Evolutionary conservation across 2,888 invertebrate genomes (phyloP).

Genomic region (Dryobotodes eremita): DNA sequence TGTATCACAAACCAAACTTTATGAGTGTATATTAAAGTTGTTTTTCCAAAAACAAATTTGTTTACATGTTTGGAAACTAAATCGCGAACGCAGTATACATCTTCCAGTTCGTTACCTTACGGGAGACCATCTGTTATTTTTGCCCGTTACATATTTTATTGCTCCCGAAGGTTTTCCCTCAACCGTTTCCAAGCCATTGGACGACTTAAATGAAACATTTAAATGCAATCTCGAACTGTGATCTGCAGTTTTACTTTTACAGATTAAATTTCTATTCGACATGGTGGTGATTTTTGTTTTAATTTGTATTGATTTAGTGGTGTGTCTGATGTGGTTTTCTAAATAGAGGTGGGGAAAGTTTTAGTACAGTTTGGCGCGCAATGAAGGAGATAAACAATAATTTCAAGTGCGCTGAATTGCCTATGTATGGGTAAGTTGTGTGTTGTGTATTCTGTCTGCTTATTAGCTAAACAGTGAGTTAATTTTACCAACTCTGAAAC

Average conservation of each 20-base stretch:
- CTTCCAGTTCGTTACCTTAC: slow-evolving; percentile 84
- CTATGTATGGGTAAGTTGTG: background rate
- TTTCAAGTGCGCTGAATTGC: background rate
- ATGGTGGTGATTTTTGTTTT: slow-evolving; percentile 39
- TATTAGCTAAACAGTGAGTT: background rate
- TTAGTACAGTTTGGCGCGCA: background rate
- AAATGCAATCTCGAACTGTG: slow-evolving; percentile 80
- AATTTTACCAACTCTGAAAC: background rate
- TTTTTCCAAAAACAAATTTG: background rate
- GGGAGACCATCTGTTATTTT: slow-evolving; percentile 88
- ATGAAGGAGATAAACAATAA: background rate
- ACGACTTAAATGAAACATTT: slow-evolving; percentile 85
- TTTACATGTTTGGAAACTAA: slow-evolving; percentile 1
- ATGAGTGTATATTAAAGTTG: background rate
- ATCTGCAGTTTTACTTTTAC: slow-evolving; percentile 68
- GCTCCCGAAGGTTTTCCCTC: slow-evolving; percentile 81
- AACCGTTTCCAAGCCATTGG: slow-evolving; percentile 86
- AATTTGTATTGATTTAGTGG: slow-evolving; percentile 8
- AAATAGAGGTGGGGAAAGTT: background rate
- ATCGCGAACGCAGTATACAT: slow-evolving; percentile 58
- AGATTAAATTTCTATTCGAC: slow-evolving; percentile 37
- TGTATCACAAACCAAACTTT: background rate
- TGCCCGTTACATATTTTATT: slow-evolving; percentile 89
- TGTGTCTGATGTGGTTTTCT: background rate
- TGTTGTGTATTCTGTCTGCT: background rate